Percentiles rank a stretch among this genome's conserved stretches.
Conservation (phyloP, 2,797 vertebrate genomes). For the Poecilia picta region DNA sequence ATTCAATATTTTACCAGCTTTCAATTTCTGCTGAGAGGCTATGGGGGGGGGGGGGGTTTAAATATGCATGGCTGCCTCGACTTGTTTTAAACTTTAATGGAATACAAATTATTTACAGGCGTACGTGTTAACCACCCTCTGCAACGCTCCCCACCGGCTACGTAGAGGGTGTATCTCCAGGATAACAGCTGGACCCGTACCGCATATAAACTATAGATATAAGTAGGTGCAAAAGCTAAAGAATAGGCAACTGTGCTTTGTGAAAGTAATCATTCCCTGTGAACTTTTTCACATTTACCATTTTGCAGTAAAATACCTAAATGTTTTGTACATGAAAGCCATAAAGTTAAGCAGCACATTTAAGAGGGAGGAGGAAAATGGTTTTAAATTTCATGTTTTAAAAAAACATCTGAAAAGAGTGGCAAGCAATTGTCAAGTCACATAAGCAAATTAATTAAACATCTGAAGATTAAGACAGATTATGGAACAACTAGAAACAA, state of each 20-base stretch:
- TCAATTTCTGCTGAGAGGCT: slow-evolving; percentile 34
- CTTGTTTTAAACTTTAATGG: slow-evolving; percentile 67
- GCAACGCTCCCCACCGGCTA: slow-evolving; percentile 3
- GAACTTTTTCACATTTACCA: not conserved
- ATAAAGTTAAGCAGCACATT: not conserved
- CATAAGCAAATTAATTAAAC: not conserved
- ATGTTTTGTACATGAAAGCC: not conserved
- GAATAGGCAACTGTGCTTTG: not conserved
- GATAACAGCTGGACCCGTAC: slow-evolving; percentile 47
- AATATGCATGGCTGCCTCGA: slow-evolving; percentile 58
- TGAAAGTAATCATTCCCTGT: not conserved
- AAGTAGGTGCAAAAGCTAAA: slow-evolving; percentile 1
- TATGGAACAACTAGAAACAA: not conserved
- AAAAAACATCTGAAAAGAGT: not conserved
- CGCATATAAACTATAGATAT: slow-evolving; percentile 4
- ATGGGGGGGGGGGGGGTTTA: slow-evolving; percentile 15
- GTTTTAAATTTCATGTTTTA: not conserved
- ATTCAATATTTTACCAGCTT: slow-evolving; percentile 56
- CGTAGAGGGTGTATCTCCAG: slow-evolving; percentile 35
- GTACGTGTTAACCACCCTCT: slow-evolving; percentile 36
- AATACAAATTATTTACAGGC: slow-evolving; percentile 75
- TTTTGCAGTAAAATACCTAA: not conserved
- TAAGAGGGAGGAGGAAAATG: not conserved
- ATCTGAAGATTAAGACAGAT: not conserved
- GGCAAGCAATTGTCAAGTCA: not conserved